These are phyloP conservation scores for Corythoichthys haematopterus DNA, from an alignment of 2,113 vertebrate genomes.

Conservation along the genomic window DNA sequence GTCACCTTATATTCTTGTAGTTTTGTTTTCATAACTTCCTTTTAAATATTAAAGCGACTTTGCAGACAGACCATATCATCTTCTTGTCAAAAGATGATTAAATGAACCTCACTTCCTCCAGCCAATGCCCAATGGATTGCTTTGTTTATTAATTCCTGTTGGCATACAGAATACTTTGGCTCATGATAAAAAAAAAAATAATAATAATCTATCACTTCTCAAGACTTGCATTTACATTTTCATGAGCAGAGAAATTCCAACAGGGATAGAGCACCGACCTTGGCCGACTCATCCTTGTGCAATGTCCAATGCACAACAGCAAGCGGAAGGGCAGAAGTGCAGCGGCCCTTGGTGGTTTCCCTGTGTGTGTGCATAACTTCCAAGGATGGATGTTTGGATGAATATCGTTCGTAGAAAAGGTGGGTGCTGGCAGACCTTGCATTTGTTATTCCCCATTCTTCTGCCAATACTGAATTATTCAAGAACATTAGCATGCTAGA, in stretches of 20 bases:
- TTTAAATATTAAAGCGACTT: no score
- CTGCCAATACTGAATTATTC: conserved; percentile 51
- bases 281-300: conserved; percentile 41
- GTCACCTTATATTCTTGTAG: no score
- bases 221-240: conserved; percentile 48
- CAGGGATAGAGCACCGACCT: conserved; percentile 17
- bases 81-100: no score
- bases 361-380: conserved; percentile 16
- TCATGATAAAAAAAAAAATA: conserved; percentile 20
- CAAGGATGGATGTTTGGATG: conserved; percentile 13
- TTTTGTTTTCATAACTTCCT: no score
- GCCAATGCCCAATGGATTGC: conserved; percentile 1
- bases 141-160: neutral
- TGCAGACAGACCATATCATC: no score
- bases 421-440: conserved; percentile 37
- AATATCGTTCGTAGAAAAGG: conserved; percentile 29
- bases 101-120: neutral
- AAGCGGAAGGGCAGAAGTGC: conserved; percentile 26
- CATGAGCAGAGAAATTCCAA: conserved; percentile 24
- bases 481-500: conserved; percentile 44
- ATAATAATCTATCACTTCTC: conserved; percentile 3
- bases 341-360: neutral
- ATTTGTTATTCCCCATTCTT: conserved; percentile 40
- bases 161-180: conserved; percentile 29
- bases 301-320: conserved; percentile 18